These are phyloP conservation scores for Ceuthmochares aereus DNA, from an alignment of 2,113 vertebrate genomes.

Conservation along the genomic window DNA sequence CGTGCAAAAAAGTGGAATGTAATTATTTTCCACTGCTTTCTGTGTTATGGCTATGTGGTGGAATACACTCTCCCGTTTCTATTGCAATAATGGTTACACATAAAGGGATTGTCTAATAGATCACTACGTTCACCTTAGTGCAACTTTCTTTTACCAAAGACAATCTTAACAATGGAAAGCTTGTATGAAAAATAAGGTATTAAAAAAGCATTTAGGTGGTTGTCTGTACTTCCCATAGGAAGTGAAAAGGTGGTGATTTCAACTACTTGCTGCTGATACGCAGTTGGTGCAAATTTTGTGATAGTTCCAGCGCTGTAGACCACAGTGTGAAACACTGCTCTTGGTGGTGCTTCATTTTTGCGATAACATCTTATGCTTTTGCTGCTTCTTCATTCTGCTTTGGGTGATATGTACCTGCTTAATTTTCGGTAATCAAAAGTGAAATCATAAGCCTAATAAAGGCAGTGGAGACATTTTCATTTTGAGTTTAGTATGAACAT, in stretches of 20 bases:
- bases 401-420: not conserved
- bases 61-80: not conserved
- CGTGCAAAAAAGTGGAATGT: not conserved
- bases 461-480: not conserved
- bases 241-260: not conserved
- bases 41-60: not conserved
- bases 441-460: not conserved
- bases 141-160: not conserved
- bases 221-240: not conserved
- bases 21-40: not conserved
- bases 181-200: not conserved
- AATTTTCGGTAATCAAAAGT: not conserved
- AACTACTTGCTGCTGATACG: fast-evolving
- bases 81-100: not conserved
- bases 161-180: not conserved
- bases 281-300: not conserved
- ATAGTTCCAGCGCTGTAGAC: not conserved
- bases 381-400: not conserved
- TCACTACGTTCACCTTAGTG: not conserved
- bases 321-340: not conserved
- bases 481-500: not conserved
- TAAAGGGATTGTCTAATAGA: not conserved
- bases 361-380: not conserved
- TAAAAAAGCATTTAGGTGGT: not conserved
- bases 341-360: not conserved